Conservation (phyloP, 2,888 invertebrate genomes). For the Ormyrus nitidulus region DNA sequence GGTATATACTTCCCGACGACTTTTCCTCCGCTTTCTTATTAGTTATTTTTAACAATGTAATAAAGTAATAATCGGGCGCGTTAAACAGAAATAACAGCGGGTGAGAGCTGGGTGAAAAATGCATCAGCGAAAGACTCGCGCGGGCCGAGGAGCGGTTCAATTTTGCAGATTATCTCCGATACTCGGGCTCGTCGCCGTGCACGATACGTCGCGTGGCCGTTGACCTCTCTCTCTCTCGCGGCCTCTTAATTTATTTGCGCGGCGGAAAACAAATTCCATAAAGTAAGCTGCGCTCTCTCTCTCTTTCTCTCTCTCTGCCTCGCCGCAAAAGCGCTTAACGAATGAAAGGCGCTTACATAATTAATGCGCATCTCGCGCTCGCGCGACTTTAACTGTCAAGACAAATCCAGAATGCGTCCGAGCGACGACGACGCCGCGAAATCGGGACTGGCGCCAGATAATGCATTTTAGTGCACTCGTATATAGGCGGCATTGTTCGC, state of each 20-base stretch:
- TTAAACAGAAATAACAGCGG: too few relatives aligned
- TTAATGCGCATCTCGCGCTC: conserved; percentile 60
- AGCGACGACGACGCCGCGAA: conserved; percentile 36
- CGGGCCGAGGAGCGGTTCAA: neutral
- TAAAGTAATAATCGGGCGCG: too few relatives aligned
- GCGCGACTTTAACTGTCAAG: conserved; percentile 53
- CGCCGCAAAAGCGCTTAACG: conserved; percentile 50
- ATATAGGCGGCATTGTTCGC: neutral
- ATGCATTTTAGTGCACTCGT: conserved; percentile 43
- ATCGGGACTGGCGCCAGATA: conserved; percentile 57
- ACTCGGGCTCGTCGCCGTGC: neutral
- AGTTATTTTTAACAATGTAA: too few relatives aligned
- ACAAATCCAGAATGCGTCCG: conserved; percentile 45
- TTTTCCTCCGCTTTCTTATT: neutral
- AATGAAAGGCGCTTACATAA: conserved; percentile 62
- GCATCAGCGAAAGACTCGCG: conserved; percentile 4
- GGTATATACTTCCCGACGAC: neutral
- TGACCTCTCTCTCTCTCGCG: conserved; percentile 49
- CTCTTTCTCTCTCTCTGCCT: neutral
- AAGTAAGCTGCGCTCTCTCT: conserved; percentile 44
- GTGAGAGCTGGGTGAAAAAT: neutral
- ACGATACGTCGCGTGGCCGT: conserved; percentile 40
- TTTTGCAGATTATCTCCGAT: conserved; percentile 4
- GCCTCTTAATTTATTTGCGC: conserved; percentile 58
- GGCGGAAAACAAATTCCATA: conserved; percentile 59